Base-by-base conservation (phyloP, 2,888 invertebrate species). In the Mechanitis mazaeus region DNA sequence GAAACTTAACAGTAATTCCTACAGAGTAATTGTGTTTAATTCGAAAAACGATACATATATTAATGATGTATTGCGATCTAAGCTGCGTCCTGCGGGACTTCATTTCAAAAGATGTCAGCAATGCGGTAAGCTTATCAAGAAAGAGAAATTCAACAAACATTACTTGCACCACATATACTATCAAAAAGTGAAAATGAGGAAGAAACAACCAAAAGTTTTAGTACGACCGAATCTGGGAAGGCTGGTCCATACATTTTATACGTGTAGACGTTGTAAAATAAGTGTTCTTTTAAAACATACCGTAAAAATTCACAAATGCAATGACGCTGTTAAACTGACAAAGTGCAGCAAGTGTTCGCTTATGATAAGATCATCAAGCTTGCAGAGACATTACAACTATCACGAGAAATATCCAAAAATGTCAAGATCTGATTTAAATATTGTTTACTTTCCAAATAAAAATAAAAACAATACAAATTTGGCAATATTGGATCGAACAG, bases 11-110 rank as follows among this genome's bases (percentile, higher is more conserved):
- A 9, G 68, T 54, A 50, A 64, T 6, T 55, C 60, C 1, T 64
- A 71, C 2, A 65, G 66, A 11, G 66, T 75, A 1, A 60, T 76
- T 1, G 58, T 59, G 0, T 78, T 78, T 31, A 75, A 72, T 28
- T 53, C 65, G 3, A 20, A 58, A 0, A 64, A 60, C 0, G 71
- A 73, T 33, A 59, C 45, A 0, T 57, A 59, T 0, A 58, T 64
- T 0, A 72, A 73, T 20, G 58, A 59, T n/a, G 60, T 64, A 0
- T 31, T 70, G 4, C 58, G 65, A 46, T 57, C 61, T 1, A 58
- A 65, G 33, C 50, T 57, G 5, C 58, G 65, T 11, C 63, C 63
- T 3, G 65, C 65, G 2, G 66, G 64, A 4, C 61, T 72, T 33
- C 69, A 68, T 28, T 74, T 73, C 45, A 66, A 64, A 6, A 63